Percentiles rank a stretch among this genome's conserved stretches.
Conservation (phyloP, 2,113 vertebrate species). For the Platysteira castanea region DNA sequence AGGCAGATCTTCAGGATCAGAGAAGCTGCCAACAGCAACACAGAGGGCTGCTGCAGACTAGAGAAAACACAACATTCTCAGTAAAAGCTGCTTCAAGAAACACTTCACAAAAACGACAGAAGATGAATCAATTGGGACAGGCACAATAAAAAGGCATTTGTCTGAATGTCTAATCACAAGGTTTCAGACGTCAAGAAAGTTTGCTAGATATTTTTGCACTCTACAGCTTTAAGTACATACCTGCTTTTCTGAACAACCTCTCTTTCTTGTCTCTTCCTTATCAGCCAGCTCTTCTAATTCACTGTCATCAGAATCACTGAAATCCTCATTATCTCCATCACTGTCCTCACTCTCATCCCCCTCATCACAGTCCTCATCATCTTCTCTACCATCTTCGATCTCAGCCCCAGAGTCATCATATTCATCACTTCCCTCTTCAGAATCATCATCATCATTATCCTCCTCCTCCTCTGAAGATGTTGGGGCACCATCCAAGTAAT, state of each 20-base stretch:
- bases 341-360: conserved; percentile 71
- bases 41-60: conserved; percentile 96
- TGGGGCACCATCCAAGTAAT: conserved; percentile 67
- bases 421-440: conserved; percentile 70
- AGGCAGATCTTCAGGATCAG: conserved; percentile 91
- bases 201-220: not conserved
- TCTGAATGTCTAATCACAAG: not conserved
- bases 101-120: not conserved
- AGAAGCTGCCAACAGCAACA: conserved; percentile 92
- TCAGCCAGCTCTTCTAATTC: conserved; percentile 76
- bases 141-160: not conserved
- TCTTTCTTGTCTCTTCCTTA: conserved; percentile 73
- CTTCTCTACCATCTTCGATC: conserved; percentile 80
- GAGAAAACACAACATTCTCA: conserved; percentile 52
- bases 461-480: conserved; percentile 72
- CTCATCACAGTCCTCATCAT: conserved; percentile 79
- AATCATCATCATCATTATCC: not conserved
- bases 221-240: conserved; percentile 61
- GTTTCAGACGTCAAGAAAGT: not conserved
- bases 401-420: conserved; percentile 82
- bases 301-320: conserved; percentile 71
- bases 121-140: not conserved
- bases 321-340: conserved; percentile 76
- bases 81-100: conserved; percentile 19
- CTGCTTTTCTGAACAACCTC: conserved; percentile 88